A percentile compares a stretch with the other conserved stretches of the same genome.
Conservation (phyloP, 2,888 invertebrate species). For the Netelia inedita region DNA sequence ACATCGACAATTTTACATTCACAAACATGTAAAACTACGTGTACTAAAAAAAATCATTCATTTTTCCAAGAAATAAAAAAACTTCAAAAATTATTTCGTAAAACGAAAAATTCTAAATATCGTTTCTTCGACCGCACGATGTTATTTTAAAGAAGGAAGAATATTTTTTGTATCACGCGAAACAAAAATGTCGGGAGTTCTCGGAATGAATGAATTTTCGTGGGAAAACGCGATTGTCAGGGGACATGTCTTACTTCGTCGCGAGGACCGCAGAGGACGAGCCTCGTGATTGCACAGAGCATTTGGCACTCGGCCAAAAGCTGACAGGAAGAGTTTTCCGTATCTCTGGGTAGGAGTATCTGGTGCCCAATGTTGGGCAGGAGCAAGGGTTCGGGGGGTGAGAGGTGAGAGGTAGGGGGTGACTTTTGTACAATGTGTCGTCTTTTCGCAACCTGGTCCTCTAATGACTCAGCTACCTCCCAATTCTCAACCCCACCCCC, state of each 20-base stretch:
- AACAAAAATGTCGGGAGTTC: too few relatives aligned
- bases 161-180: too few relatives aligned
- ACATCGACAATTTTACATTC: slow-evolving; percentile 22
- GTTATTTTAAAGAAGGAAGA: too few relatives aligned
- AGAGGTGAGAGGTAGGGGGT: slow-evolving; percentile 67
- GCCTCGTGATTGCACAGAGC: slow-evolving; percentile 70
- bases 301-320: slow-evolving; percentile 77
- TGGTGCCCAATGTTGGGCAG: slow-evolving; percentile 27
- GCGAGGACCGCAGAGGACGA: slow-evolving; percentile 50
- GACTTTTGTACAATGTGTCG: slow-evolving; percentile 56
- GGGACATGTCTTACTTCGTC: slow-evolving; percentile 29
- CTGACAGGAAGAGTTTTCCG: slow-evolving; percentile 69
- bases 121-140: too few relatives aligned
- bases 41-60: too few relatives aligned
- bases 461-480: slow-evolving; percentile 57
- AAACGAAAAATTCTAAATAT: too few relatives aligned
- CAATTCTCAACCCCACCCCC: slow-evolving; percentile 12
- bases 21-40: too few relatives aligned
- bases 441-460: slow-evolving; percentile 62
- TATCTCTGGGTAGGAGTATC: slow-evolving; percentile 43
- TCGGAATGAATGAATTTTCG: background rate
- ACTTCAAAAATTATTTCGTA: background rate
- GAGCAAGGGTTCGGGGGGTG: slow-evolving; percentile 56
- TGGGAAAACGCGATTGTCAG: slow-evolving; percentile 30
- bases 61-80: background rate